phyloP scores from a whole-genome alignment of 2,797 vertebrate species.

The Pangasius sanitwongsei region DNA sequence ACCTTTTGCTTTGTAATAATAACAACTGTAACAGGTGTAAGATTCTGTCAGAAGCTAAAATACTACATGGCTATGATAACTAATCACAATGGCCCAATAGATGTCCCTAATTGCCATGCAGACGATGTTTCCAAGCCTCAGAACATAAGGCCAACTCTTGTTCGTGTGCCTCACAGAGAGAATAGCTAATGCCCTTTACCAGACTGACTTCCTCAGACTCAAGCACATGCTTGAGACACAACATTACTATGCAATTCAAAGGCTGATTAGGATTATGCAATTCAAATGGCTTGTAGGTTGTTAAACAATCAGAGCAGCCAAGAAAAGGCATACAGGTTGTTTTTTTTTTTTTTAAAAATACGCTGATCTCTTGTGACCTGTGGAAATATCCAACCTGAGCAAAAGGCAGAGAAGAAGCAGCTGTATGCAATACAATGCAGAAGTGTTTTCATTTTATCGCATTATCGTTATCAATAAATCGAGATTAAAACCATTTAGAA shows the following conservation, averaged over 20 bases:
- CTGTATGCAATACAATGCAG: neutral
- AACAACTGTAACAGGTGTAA: slow-evolving; percentile 9
- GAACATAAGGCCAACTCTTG: slow-evolving; percentile 39
- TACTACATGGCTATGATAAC: neutral
- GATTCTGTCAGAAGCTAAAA: slow-evolving; percentile 8
- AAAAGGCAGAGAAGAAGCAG: neutral
- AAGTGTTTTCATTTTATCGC: neutral
- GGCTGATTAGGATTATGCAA: slow-evolving; percentile 24
- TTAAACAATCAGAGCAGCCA: neutral
- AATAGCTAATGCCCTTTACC: slow-evolving; percentile 40
- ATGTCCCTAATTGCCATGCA: slow-evolving; percentile 31
- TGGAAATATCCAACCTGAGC: neutral
- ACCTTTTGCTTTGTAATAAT: neutral
- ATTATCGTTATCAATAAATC: neutral
- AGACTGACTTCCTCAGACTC: slow-evolving; percentile 31
- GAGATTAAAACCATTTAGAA: neutral
- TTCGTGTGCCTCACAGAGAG: slow-evolving; percentile 41
- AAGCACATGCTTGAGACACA: slow-evolving; percentile 22
- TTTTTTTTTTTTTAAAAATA: neutral
- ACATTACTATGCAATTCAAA: neutral
- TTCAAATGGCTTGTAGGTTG: slow-evolving; percentile 3
- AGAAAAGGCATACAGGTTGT: neutral
- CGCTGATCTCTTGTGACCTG: neutral
- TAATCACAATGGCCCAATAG: neutral
- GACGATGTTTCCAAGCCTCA: slow-evolving; percentile 13